Base-by-base conservation (phyloP, 2,797 vertebrate genomes). In the Rhabdomys pumilio region DNA sequence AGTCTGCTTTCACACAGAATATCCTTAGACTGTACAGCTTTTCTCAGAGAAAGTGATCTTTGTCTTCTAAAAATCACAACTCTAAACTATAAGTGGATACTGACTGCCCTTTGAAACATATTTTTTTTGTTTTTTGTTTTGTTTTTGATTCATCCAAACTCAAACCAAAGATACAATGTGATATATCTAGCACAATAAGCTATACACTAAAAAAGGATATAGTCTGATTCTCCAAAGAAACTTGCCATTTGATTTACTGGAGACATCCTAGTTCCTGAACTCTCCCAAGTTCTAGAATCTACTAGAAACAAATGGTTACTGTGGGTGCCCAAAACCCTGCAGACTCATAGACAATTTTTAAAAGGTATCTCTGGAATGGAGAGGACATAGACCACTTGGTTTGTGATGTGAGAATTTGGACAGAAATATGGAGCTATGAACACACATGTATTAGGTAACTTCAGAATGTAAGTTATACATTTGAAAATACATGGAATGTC, bases 101-200 rank as follows among this genome's bases (percentile, higher is more conserved):
- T 95, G 73, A 91, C n/a, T 95, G 44, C 7, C 65, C 96, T 96
- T 73, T 80, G n/a, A 97, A 90, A 55, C 12, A 89, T 5, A 65
- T 92, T 50, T 6, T 65, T 38, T 38, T 38, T 7, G 26, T 34
- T 34, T 34, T 72, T 63, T 63, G 22, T 26, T 61, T 10, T 63
- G 26, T 65, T 63, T 65, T 29, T 0, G 63, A 82, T 44, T 92
- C 1, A 77, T 50, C 11, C 44, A 93, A 31, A 17, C 12, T 75
- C 22, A 84, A 93, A 80, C 10, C 5, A 92, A 72, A 96, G 38
- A 89, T 47, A 84, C n/a, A 47, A 9, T 96, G 4, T 19, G 2
- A 55, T 96, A 82, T 34, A 41, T 67, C 26, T 79, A 72, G 94
- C 41, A 79, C 77, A 79, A 93, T 34, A 53, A 72, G 50, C 44